phyloP scores from a whole-genome alignment of 1,140 invertebrate genomes.

The Drosophila prosaltans region DNA sequence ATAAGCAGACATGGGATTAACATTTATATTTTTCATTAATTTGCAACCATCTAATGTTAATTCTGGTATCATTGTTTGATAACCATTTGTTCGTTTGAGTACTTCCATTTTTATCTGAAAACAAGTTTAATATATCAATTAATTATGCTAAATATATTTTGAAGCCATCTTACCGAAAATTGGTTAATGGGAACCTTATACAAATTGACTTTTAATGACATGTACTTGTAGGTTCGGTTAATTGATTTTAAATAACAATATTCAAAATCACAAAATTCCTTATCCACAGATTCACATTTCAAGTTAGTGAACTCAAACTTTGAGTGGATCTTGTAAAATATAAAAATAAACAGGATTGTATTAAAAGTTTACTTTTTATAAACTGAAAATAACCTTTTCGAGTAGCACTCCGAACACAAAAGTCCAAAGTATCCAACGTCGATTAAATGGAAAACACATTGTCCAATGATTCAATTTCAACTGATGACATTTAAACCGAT shows the following conservation, averaged over 20 bases:
- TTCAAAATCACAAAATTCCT: background rate
- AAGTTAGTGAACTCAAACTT: constrained; percentile 12
- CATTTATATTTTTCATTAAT: background rate
- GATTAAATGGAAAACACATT: background rate
- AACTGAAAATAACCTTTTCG: background rate
- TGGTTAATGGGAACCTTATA: background rate
- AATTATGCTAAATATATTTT: no score
- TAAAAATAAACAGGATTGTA: background rate
- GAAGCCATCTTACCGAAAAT: background rate
- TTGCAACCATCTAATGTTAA: constrained; percentile 12
- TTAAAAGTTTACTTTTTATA: background rate
- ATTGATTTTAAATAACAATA: constrained; percentile 13
- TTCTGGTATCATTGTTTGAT: background rate
- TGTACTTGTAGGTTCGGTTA: constrained; percentile 20
- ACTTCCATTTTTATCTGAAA: background rate
- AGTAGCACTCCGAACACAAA: background rate
- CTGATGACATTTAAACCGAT: background rate
- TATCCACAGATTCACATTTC: constrained; percentile 7
- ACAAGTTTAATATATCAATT: no score
- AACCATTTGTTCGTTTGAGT: constrained; percentile 4
- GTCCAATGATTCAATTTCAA: background rate
- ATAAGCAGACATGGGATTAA: background rate
- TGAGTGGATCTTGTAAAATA: background rate
- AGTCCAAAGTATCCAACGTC: no score
- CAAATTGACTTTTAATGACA: background rate